Base-by-base conservation (phyloP, 2,888 invertebrate genomes). In the Melieria picta region DNA sequence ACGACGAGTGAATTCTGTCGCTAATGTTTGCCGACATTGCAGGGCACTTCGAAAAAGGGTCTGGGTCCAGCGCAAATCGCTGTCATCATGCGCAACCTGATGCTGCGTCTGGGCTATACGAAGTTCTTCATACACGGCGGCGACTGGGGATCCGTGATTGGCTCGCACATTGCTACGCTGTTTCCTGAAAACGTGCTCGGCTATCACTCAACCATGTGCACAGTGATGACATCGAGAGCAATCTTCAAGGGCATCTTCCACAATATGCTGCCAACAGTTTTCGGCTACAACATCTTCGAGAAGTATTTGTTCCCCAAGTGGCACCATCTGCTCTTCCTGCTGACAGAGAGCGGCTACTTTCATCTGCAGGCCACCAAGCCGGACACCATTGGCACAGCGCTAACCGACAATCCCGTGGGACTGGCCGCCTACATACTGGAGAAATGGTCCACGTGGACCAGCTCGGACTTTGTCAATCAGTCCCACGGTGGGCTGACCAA, bases 341-440 rank as follows among this genome's bases (percentile, higher is more conserved):
- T 89, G 1, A 79, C 85, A 77, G 90, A 91, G 82, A 79, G 78
- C n/a, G 91, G 91, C 1, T 91, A 92, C 77, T 83, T 93, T 79
- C 95, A 96, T 82, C 77, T 96, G 5, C 96, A 97, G 82, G 90
- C 94, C 0, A 95, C 96, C 0, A 96, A 95, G 84, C 96, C 97
- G 11, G 96, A 97, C 80, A 95, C 96, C 0, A 87, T 94, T 76
- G 96, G 95, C 16, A 77, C 76, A 1, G 83, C 79, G 0, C 74
- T 87, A 7, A 80, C 80, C n/a, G 77, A 81, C 57, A 86, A 85
- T 78, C 97, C 98, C 0, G 90, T 93, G 0, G 97, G 96, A 0
- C 86, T 98, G 72, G 96, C 96, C 0, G 94, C 94, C 0, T 98
- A 97, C 80, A 93, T 97, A 67, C 85, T 98, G 10, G 97, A 98